Conservation (phyloP, 2,113 vertebrate genomes). For the Marmota monax region DNA sequence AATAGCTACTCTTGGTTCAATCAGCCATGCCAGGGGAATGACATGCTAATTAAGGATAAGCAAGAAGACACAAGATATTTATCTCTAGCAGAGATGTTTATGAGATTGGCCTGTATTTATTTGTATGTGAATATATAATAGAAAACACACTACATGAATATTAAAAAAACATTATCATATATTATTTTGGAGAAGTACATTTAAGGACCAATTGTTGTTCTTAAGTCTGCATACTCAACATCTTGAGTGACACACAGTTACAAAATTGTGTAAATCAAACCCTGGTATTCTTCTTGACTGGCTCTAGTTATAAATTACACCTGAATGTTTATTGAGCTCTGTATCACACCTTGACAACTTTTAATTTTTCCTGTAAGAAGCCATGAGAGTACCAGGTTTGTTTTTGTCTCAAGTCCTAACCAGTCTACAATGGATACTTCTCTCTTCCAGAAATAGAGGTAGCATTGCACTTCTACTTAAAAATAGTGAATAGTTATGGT, state of each 20-base stretch:
- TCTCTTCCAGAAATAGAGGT: neutral
- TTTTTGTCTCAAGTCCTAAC: slow-evolving; percentile 15
- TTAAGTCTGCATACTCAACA: neutral
- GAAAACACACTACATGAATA: neutral
- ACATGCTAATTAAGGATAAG: slow-evolving; percentile 64
- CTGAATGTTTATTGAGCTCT: neutral
- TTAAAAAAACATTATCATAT: slow-evolving; percentile 23
- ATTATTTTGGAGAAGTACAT: neutral
- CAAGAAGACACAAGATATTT: slow-evolving; percentile 27
- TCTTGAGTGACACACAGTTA: neutral
- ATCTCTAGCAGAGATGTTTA: slow-evolving; percentile 6
- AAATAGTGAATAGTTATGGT: neutral
- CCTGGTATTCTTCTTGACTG: neutral
- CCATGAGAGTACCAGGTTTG: neutral
- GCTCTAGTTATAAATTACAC: neutral
- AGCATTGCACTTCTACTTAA: neutral
- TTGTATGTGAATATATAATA: slow-evolving; percentile 26
- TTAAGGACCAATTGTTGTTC: neutral
- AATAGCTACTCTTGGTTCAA: slow-evolving; percentile 50
- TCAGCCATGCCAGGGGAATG: slow-evolving; percentile 64
- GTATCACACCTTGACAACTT: neutral
- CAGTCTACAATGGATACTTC: neutral
- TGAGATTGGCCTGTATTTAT: neutral
- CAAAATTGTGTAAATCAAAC: neutral
- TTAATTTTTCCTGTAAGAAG: neutral